These are phyloP conservation scores for Dastarcus helophoroides DNA, from an alignment of 2,888 invertebrate species.

Conservation along the genomic window DNA sequence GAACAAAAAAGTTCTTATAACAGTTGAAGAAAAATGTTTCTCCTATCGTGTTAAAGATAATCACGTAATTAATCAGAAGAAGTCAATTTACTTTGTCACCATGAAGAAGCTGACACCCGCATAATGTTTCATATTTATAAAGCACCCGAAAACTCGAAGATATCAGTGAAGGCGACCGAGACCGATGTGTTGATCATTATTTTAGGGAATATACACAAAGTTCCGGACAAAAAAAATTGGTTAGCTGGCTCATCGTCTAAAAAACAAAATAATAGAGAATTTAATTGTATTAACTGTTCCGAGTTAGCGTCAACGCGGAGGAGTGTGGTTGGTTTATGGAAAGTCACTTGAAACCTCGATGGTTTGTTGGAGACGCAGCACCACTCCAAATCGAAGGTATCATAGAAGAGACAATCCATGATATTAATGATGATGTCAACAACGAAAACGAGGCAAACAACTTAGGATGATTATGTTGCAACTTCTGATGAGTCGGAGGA, in stretches of 20 bases:
- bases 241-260: conserved; percentile 13
- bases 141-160: background rate
- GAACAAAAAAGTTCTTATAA: conserved; percentile 3
- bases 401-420: no score
- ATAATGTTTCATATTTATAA: conserved; percentile 8
- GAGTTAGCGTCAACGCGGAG: no score
- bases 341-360: no score
- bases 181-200: conserved; percentile 8
- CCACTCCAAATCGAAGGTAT: no score
- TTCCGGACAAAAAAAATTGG: conserved; percentile 16
- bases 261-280: no score
- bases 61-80: conserved; percentile 15
- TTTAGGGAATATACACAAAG: conserved; percentile 13
- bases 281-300: no score
- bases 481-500: no score
- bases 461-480: no score
- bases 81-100: conserved; percentile 13
- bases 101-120: conserved; percentile 9
- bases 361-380: no score
- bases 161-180: conserved; percentile 7
- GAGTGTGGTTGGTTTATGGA: no score
- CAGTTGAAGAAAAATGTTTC: conserved; percentile 6
- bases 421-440: no score
- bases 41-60: conserved; percentile 6
- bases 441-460: no score